Evolutionary conservation across 2,888 invertebrate genomes (phyloP), one percentile per base, ranked within the genome.

Genomic region (Heliothis peltigera): DNA sequence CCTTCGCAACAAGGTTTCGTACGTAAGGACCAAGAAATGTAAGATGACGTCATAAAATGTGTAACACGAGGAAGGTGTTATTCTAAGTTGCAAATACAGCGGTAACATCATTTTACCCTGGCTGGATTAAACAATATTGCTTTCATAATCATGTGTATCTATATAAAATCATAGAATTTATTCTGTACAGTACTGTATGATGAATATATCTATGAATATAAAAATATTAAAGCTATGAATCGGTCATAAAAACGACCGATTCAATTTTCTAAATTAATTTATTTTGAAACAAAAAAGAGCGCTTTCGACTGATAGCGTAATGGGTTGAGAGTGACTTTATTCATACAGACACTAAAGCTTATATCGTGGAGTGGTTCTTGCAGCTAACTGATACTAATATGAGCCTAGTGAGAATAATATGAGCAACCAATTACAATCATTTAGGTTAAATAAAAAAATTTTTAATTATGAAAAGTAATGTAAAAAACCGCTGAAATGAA

Each of bases 21-120:
- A 68, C 55, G 68, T 64, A 65, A 78, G 59, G 66, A 77, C 75
- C 78, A 79, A 79, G 64, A 83, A 81, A 73, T 65, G 69, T 75
- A 59, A 66, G 77, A 79, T 77, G 72, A 75, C 68, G 73, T 69
- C 74, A 77, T 84, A 82, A 83, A 86, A 67, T 70, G 57, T 65
- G 61, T 58, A 42, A 47, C 55, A 35, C 35, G 19, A 77, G 57
- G 4, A 42, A 80, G 59, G 61, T 66, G 64, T 62, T 68, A 46
- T 48, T 61, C n/a, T 57, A 56, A 61, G 65, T 61, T 54, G 35
- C 28, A 65, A 66, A 77, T 66, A 73, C 42, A 58, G 48, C 53
- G 44, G 22, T 18, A 4, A 15, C 12, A n/a, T 39, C 17, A 17
- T 62, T 62, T 28, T 19, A 28, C 51, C 5, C 1, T 1, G n/a